Base-by-base conservation (phyloP, 2,888 invertebrate genomes). In the Dusona sp. region DNA sequence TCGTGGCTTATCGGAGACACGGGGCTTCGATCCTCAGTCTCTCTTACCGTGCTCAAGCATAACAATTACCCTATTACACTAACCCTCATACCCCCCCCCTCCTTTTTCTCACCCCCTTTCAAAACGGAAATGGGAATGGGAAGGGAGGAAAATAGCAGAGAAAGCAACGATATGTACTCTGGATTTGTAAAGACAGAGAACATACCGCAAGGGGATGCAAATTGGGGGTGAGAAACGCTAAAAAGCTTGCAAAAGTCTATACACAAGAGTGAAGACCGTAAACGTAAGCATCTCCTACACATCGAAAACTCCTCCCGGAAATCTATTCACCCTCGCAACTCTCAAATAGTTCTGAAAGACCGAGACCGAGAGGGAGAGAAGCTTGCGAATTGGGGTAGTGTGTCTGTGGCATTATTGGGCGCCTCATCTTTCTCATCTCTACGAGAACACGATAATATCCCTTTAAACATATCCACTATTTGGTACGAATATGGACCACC, bases 51-150 rank as follows among this genome's bases (percentile, higher is more conserved):
- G 94, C 91, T 90, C 87, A 87, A 88, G 94, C 94, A 94, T 94
- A 94, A 94, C 93, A 94, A 94, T 94, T 94, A 93, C 93, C 94
- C 91, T 92, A 94, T 94, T 94, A 94, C 89, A 19, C 45, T n/a
- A 64, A 45, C 61, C 29, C 51, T 51, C 51, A n/a, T n/a, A 13
- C 64, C 74, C 22, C 8, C 38, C 29, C 22, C 25, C 57, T 16
- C 7, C 22, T n/a, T n/a, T n/a, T n/a, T n/a, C n/a, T n/a, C n/a
- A n/a, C 38, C 29, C 22, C 25, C 57, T 16, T 2, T 16, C 64
- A 19, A 1, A 38, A 11, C 51, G 36, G 67, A 51, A 51, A n/a
- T 22, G 77, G 77, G 68, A 65, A 70, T n/a, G n/a, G 16, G 64
- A n/a, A 45, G 74, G 48, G 68, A 33, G 70, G 33, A 65, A 79